phyloP scores from a whole-genome alignment of 2,888 invertebrate genomes.

The Apantesis nais region DNA sequence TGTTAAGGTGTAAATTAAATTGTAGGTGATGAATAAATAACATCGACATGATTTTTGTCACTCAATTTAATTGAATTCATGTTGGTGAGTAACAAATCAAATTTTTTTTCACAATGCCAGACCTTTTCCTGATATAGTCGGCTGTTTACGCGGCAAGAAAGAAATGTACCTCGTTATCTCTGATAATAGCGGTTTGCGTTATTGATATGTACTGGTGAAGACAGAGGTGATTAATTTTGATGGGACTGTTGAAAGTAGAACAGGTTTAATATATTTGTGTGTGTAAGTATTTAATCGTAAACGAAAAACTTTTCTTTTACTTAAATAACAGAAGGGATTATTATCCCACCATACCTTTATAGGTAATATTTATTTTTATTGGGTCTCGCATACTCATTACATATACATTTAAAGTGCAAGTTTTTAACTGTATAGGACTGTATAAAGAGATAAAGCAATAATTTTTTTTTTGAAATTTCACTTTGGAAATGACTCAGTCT shows the following conservation, averaged over 20 bases:
- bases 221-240: conserved; percentile 52
- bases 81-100: conserved; percentile 79
- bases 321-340: neutral
- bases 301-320: neutral
- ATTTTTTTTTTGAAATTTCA: too few relatives aligned
- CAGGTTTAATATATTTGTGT: conserved; percentile 15
- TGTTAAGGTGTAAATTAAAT: conserved; percentile 38
- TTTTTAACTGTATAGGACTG: too few relatives aligned
- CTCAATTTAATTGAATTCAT: conserved; percentile 76
- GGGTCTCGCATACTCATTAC: too few relatives aligned
- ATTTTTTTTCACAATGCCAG: conserved; percentile 72
- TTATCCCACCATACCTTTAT: neutral
- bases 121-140: conserved; percentile 67
- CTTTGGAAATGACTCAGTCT: too few relatives aligned
- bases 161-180: conserved; percentile 78
- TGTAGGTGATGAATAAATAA: conserved; percentile 27
- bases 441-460: too few relatives aligned
- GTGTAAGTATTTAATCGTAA: conserved; percentile 8
- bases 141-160: conserved; percentile 62
- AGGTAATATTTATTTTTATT: neutral
- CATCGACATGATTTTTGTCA: conserved; percentile 74
- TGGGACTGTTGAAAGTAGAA: conserved; percentile 22
- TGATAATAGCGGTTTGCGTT: conserved; percentile 76
- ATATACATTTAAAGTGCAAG: too few relatives aligned
- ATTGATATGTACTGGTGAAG: conserved; percentile 64